Conservation (phyloP, 2,113 vertebrate genomes). For the Triplophysa dalaica region DNA sequence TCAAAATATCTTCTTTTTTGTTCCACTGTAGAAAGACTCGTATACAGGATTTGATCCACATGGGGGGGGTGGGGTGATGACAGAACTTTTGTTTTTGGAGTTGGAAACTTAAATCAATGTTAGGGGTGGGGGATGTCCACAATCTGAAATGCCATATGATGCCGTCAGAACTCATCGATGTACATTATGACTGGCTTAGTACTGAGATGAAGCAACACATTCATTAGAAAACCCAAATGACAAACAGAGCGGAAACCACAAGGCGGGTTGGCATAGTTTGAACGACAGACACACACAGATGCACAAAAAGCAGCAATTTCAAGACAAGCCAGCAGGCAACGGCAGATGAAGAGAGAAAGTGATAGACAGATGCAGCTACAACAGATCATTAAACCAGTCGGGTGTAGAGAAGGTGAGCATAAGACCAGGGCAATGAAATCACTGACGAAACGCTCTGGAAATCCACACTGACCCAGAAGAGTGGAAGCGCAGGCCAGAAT, state of each 20-base stretch:
- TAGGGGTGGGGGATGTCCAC: not conserved
- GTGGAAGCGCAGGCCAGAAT: conserved; percentile 82
- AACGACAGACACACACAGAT: not conserved
- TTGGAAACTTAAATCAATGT: too few relatives aligned
- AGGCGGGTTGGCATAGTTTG: not conserved
- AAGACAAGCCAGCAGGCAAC: conserved; percentile 18
- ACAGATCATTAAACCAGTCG: conserved; percentile 25
- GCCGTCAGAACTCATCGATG: conserved; percentile 20
- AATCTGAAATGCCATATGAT: conserved; percentile 18
- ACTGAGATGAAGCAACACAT: conserved; percentile 5
- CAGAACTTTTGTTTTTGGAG: too few relatives aligned
- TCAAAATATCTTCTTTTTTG: too few relatives aligned
- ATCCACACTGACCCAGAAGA: conserved; percentile 73
- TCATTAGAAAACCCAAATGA: conserved; percentile 11
- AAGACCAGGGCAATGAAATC: not conserved
- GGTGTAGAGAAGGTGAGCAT: not conserved
- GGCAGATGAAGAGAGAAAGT: not conserved
- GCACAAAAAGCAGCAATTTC: not conserved
- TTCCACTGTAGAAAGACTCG: too few relatives aligned
- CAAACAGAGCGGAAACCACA: conserved; percentile 9
- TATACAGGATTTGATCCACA: too few relatives aligned
- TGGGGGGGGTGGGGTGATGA: too few relatives aligned
- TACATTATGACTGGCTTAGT: not conserved
- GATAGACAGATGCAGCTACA: conserved; percentile 25
- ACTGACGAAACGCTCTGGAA: conserved; percentile 49